Evolutionary conservation across 92 coral and sea anemone genomes (phyloP).

Genomic region (Anthopleura xanthogrammica): DNA sequence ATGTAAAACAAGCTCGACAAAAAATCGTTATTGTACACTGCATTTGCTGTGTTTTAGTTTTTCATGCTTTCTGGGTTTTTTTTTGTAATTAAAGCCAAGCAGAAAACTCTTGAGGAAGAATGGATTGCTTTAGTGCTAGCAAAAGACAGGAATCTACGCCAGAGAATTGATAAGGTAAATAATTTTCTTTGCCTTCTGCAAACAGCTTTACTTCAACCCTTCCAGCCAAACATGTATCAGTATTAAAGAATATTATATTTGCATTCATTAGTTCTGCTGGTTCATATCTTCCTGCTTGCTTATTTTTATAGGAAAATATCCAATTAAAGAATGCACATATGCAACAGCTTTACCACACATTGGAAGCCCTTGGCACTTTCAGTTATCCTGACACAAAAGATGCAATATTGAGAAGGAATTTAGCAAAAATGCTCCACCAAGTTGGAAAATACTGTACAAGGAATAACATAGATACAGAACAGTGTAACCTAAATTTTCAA

Average conservation of each 20-base stretch:
- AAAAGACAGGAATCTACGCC: conserved; percentile 62
- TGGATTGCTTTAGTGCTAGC: conserved; percentile 67
- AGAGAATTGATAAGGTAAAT: conserved; percentile 58
- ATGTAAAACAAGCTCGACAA: no score
- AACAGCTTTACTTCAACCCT: no score
- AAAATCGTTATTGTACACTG: no score
- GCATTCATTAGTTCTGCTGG: no score
- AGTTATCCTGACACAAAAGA: conserved; percentile 63
- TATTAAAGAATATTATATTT: no score
- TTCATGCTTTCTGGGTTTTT: neutral
- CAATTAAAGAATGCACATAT: conserved; percentile 51
- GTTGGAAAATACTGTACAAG: conserved; percentile 72
- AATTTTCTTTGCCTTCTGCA: no score
- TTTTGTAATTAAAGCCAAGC: conserved; percentile 28
- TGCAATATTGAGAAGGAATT: conserved; percentile 56
- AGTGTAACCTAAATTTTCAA: neutral
- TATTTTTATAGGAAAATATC: conserved; percentile 63
- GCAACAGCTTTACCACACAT: conserved; percentile 46
- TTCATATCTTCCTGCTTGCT: neutral
- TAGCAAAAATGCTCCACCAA: conserved; percentile 75
- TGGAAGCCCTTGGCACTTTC: conserved; percentile 68
- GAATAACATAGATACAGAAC: conserved; percentile 42
- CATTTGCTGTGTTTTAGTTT: neutral
- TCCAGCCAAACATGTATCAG: no score
- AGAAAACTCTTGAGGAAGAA: conserved; percentile 55